Evolutionary conservation across 2,888 invertebrate genomes (phyloP).

Genomic region (Nipponacmea schrenckii): DNA sequence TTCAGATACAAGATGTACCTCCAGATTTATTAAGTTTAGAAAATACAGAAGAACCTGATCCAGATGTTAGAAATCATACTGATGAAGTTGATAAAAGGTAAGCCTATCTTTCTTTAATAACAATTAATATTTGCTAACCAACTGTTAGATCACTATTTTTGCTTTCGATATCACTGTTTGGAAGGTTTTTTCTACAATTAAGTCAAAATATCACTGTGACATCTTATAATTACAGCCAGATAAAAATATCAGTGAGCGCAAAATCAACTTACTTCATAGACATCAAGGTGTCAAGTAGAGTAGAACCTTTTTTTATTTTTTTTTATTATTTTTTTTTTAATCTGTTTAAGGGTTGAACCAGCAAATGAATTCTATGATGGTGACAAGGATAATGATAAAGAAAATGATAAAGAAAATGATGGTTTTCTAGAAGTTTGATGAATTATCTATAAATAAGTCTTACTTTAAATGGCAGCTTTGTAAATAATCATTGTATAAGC

Average conservation of each 20-base stretch:
- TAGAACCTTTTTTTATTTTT: background rate
- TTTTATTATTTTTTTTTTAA: conserved; percentile 17
- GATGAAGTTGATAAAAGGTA: conserved; percentile 56
- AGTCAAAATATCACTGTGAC: too few relatives aligned
- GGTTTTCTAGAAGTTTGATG: conserved; percentile 62
- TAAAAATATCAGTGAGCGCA: too few relatives aligned
- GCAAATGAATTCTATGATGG: conserved; percentile 67
- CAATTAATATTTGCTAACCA: too few relatives aligned
- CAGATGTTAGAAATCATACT: conserved; percentile 53
- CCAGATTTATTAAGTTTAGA: conserved; percentile 73
- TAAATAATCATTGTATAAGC: too few relatives aligned
- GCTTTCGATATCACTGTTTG: too few relatives aligned
- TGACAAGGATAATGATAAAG: conserved; percentile 67
- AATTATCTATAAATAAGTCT: background rate
- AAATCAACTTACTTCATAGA: too few relatives aligned
- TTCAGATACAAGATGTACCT: conserved; percentile 97
- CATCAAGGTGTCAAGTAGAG: too few relatives aligned
- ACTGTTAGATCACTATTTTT: too few relatives aligned
- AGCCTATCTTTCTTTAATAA: background rate
- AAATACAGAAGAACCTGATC: conserved; percentile 58
- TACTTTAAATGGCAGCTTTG: conserved; percentile 1
- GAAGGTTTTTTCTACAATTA: too few relatives aligned
- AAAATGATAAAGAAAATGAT: conserved; percentile 63
- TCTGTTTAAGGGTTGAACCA: conserved; percentile 58
- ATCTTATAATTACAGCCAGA: too few relatives aligned